These are phyloP conservation scores for Brienomyrus longianalis DNA, from an alignment of 2,113 vertebrate genomes.

Conservation along the genomic window DNA sequence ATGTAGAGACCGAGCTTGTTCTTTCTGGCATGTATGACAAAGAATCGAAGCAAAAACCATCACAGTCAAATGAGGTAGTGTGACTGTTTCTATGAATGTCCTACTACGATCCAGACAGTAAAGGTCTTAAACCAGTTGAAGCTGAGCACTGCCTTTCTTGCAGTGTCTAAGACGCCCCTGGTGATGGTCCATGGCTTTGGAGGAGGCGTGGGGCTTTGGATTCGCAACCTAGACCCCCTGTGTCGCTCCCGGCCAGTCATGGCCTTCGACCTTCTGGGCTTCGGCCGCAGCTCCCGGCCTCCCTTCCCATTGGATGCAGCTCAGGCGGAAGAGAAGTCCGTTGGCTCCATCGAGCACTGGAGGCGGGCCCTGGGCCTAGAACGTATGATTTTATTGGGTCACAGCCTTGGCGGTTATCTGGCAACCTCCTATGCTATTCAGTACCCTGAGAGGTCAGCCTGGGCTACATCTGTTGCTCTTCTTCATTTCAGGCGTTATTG, in stretches of 20 bases:
- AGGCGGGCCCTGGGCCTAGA: conserved; percentile 65
- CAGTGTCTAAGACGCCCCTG: conserved; percentile 64
- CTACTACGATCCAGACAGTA: background rate
- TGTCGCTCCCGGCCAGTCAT: conserved; percentile 59
- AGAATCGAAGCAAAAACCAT: background rate
- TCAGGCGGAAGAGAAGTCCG: conserved; percentile 74
- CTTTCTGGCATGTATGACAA: background rate
- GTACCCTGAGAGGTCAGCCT: conserved; percentile 70
- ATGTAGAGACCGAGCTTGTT: background rate
- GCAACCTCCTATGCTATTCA: conserved; percentile 73
- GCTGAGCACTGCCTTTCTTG: background rate
- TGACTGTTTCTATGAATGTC: background rate
- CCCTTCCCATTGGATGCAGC: conserved; percentile 65
- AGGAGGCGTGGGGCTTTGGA: conserved; percentile 81
- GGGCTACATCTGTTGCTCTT: background rate
- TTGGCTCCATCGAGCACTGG: conserved; percentile 76
- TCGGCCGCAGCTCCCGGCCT: conserved; percentile 78
- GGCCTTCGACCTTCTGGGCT: conserved; percentile 80
- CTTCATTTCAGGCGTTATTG: background rate
- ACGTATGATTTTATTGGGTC: conserved; percentile 73
- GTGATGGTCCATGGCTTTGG: conserved; percentile 89
- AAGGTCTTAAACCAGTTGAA: background rate
- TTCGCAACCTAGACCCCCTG: conserved; percentile 73
- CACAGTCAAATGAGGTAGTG: background rate
- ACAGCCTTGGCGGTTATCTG: conserved; percentile 71